phyloP scores from a whole-genome alignment of 1,140 invertebrate genomes.

The Drosophila melanogaster region DNA sequence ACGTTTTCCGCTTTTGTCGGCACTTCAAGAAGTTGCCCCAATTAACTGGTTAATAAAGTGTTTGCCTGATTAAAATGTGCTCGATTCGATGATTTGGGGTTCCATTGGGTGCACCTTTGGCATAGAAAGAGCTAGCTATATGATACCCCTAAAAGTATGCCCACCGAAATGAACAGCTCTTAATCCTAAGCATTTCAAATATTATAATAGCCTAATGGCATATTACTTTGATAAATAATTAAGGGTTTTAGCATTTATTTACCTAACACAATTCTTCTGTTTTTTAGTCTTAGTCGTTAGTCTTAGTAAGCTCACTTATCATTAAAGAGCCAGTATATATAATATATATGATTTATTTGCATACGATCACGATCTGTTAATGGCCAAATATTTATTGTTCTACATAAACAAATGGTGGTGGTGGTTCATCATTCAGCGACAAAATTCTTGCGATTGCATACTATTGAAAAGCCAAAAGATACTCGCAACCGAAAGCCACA shows the following conservation, averaged over 20 bases:
- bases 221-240: no score
- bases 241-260: no score
- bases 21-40: conserved; percentile 13
- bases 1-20: conserved; percentile 8
- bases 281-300: background rate
- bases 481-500: conserved; percentile 4
- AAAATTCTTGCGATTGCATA: conserved; percentile 23
- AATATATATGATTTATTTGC: no score
- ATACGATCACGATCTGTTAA: conserved; percentile 35
- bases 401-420: background rate
- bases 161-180: background rate
- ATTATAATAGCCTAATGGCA: no score
- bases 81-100: conserved; percentile 5
- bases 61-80: conserved; percentile 8
- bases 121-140: no score
- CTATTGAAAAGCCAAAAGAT: conserved; percentile 8
- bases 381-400: conserved; percentile 9
- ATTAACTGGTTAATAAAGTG: conserved; percentile 30
- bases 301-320: background rate
- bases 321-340: background rate
- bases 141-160: conserved; percentile 17
- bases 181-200: background rate
- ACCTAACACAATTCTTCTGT: no score
- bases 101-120: background rate
- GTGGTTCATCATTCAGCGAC: conserved; percentile 18